A percentile compares a stretch with the other conserved stretches of the same genome.
phyloP scores from a whole-genome alignment of 2,888 invertebrate genomes.

The Drosophila sordidapex region DNA sequence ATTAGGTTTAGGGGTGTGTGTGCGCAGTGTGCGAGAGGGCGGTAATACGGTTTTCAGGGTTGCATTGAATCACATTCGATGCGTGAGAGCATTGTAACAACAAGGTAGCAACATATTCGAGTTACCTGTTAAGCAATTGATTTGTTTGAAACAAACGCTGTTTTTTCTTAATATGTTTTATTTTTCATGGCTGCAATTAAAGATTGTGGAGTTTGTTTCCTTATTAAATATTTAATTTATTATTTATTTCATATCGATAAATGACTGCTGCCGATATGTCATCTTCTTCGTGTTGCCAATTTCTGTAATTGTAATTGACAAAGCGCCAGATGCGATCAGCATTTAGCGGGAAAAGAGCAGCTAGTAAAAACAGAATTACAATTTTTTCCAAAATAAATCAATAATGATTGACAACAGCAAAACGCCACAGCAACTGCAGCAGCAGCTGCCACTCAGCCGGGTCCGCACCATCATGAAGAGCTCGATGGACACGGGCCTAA shows the following conservation, averaged over 20 bases:
- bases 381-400: not conserved
- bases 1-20: slow-evolving; percentile 17
- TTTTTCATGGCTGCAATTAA: not conserved
- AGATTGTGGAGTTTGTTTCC: not conserved
- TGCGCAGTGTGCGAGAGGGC: slow-evolving; percentile 20
- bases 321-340: not conserved
- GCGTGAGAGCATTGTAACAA: not conserved
- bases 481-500: slow-evolving; percentile 82
- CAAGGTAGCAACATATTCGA: not conserved
- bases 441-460: slow-evolving; percentile 76
- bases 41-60: slow-evolving; percentile 29
- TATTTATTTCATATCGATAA: slow-evolving; percentile 1
- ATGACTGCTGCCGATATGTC: slow-evolving; percentile 10
- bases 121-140: not conserved
- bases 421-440: slow-evolving; percentile 53
- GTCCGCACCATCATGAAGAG: slow-evolving; percentile 84
- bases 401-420: slow-evolving; percentile 30
- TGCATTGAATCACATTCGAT: slow-evolving; percentile 25
- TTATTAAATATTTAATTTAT: not conserved
- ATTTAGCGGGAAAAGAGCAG: slow-evolving; percentile 37
- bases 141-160: not conserved
- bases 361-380: not conserved
- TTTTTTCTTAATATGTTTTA: too few relatives aligned
- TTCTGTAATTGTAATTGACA: slow-evolving; percentile 6
- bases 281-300: slow-evolving; percentile 8